phyloP scores from a whole-genome alignment of 2,888 invertebrate genomes.

The Acleris literana region DNA sequence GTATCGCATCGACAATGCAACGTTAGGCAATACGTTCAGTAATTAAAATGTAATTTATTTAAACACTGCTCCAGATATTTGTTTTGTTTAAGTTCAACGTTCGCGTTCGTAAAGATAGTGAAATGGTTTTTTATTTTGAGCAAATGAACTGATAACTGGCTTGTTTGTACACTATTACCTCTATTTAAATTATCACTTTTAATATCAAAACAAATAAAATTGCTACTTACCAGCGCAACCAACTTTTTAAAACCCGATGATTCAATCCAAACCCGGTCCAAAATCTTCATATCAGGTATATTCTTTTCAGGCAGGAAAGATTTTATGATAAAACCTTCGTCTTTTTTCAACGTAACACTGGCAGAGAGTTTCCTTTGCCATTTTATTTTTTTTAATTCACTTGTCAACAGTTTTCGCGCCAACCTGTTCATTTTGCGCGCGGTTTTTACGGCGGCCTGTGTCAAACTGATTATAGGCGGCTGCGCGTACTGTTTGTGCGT shows the following conservation, averaged over 20 bases:
- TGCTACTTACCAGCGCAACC: constrained; percentile 68
- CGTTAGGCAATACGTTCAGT: too few species aligned
- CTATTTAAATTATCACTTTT: too few species aligned
- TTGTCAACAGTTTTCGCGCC: constrained; percentile 66
- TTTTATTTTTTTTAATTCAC: constrained; percentile 65
- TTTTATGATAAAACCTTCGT: constrained; percentile 64
- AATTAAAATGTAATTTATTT: too few species aligned
- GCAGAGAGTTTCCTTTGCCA: constrained; percentile 60
- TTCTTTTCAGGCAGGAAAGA: constrained; percentile 63
- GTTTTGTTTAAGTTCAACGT: too few species aligned
- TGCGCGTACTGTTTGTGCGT: not conserved
- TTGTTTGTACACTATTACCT: too few species aligned
- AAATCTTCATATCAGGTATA: constrained; percentile 60
- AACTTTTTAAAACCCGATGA: constrained; percentile 59
- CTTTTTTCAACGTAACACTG: constrained; percentile 53
- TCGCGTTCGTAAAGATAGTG: too few species aligned
- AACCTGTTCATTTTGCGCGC: constrained; percentile 59
- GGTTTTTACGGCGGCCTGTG: constrained; percentile 44
- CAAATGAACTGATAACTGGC: too few species aligned
- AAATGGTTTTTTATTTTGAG: too few species aligned
- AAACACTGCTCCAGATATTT: too few species aligned
- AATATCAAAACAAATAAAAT: constrained; percentile 1
- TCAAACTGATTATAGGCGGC: constrained; percentile 48
- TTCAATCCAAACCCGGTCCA: constrained; percentile 66
- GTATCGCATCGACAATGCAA: too few species aligned